Percentiles rank a stretch among this genome's conserved stretches.
Conservation (phyloP, 2,888 invertebrate species). For the Notocelia uddmanniana region DNA sequence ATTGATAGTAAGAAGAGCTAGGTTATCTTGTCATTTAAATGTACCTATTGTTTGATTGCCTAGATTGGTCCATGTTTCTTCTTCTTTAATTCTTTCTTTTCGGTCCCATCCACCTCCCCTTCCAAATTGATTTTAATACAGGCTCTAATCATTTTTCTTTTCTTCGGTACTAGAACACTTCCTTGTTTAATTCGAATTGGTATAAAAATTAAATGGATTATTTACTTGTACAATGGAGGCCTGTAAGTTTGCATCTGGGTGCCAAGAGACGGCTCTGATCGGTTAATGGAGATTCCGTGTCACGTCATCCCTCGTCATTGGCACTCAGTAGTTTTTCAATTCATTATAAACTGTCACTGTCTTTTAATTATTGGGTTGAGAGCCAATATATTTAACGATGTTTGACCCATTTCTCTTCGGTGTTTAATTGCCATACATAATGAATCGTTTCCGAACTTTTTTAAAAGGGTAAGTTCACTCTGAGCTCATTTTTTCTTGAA, state of each 20-base stretch:
- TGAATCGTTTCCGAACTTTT: neutral
- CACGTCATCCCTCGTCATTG: neutral
- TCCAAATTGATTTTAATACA: too few relatives aligned
- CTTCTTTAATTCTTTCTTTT: too few relatives aligned
- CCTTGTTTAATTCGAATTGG: too few relatives aligned
- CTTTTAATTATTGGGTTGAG: neutral
- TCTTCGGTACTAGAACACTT: too few relatives aligned
- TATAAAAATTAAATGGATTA: too few relatives aligned
- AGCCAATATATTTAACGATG: neutral
- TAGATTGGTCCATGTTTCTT: too few relatives aligned
- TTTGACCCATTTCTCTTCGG: neutral
- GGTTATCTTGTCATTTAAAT: too few relatives aligned
- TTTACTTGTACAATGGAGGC: neutral
- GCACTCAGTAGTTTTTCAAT: slow-evolving; percentile 15
- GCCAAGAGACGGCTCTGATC: neutral
- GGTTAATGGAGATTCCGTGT: slow-evolving; percentile 32
- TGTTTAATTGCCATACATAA: neutral
- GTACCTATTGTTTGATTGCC: too few relatives aligned
- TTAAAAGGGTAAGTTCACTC: neutral
- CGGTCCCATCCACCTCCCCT: too few relatives aligned
- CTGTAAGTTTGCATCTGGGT: neutral
- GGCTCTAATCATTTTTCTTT: too few relatives aligned
- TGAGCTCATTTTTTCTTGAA: neutral
- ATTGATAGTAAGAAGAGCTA: too few relatives aligned
- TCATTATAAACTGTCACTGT: neutral